Evolutionary conservation across 2,797 vertebrate species (phyloP), one percentile per base, ranked within the genome.

Genomic region (Pangasius krempfi): DNA sequence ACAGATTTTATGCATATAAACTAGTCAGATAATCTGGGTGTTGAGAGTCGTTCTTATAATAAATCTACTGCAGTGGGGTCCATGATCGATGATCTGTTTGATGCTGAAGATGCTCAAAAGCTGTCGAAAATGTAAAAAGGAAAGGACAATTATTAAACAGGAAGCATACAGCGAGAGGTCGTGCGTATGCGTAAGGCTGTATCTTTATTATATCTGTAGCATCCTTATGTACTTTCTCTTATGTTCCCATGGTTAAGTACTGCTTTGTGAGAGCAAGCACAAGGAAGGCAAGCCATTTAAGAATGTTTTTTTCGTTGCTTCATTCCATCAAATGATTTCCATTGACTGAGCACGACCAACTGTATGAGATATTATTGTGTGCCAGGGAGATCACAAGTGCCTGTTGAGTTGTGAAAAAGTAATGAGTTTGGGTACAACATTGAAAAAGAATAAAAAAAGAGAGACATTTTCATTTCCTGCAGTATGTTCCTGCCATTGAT

Each of bases 341-440:
- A 88, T 78, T 92, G 84, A 83, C 89, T 92, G 90, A 91, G 88
- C 93, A 87, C 70, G 85, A 82, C 90, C 91, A 47, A 91, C 89
- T 84, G 89, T 58, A 22, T 58, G 80, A 72, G 85, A 40, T 88
- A 62, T 73, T 54, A 60, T 56, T 47, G 37, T 76, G 47, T 47
- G 50, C 54, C 44, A 47, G 25, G 79, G 50, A 70, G 50, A 70
- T 6, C 72, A 85, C 50, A 68, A 92, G 94, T 96, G 94, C 93
- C 92, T 95, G 93, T 94, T 94, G 92, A 94, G 93, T 94, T 93
- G 94, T 93, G 91, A 90, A 91, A 91, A 88, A 90, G 86, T 90
- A 91, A 90, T 90, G 93, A 90, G 89, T 89, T 66, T 75, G 8
- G 87, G 33, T 2, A 13, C 40, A 83, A 50, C 30, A 72, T 0